Percentiles rank a stretch among this genome's conserved stretches.
These are phyloP conservation scores for Trachops cirrhosus DNA, from an alignment of 2,797 vertebrate species.

Conservation along the genomic window DNA sequence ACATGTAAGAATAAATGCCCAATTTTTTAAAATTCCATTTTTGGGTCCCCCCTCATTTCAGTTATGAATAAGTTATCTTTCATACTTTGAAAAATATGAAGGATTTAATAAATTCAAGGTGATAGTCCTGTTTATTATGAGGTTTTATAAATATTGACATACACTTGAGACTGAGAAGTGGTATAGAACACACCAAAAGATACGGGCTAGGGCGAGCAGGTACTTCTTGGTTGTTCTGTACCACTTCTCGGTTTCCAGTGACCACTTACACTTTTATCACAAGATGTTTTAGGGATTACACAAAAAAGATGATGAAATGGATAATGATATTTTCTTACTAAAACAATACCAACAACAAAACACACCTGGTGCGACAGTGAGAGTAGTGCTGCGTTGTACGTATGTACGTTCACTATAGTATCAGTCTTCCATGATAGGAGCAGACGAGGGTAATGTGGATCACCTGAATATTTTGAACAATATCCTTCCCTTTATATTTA, in stretches of 20 bases:
- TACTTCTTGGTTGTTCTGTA: neutral
- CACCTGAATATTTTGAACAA: neutral
- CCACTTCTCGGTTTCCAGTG: neutral
- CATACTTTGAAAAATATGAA: slow-evolving; percentile 26
- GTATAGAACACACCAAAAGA: neutral
- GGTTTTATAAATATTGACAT: neutral
- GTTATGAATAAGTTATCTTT: slow-evolving; percentile 30
- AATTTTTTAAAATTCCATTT: neutral
- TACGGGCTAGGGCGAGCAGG: neutral
- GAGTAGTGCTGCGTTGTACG: neutral
- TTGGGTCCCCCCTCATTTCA: neutral
- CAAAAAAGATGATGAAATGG: neutral
- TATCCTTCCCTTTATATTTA: slow-evolving; percentile 19
- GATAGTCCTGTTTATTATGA: neutral
- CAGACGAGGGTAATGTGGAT: neutral
- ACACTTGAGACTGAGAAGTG: neutral
- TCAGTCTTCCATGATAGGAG: neutral
- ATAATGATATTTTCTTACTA: slow-evolving; percentile 4
- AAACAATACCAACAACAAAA: slow-evolving; percentile 9
- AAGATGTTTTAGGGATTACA: neutral
- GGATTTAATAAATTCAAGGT: slow-evolving; percentile 7
- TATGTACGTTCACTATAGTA: neutral
- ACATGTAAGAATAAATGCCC: neutral
- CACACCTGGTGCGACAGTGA: neutral
- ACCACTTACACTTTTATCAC: neutral